Evolutionary conservation across 2,113 vertebrate genomes (phyloP).

Genomic region (Oryzias melastigma): DNA sequence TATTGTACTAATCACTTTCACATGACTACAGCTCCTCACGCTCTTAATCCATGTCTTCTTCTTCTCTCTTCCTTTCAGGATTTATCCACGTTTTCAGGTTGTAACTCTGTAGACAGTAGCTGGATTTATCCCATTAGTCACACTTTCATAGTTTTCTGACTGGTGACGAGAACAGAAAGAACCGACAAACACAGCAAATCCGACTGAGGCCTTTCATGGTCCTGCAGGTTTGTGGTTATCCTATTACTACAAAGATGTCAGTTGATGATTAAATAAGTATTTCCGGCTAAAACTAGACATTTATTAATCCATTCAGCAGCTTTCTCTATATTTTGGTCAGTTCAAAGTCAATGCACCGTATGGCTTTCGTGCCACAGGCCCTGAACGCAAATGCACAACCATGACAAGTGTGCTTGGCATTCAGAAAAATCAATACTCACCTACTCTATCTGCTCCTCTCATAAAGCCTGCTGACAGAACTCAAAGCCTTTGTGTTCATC

Average conservation of each 20-base stretch:
- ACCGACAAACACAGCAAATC: no score
- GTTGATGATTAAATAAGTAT: no score
- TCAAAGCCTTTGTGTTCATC: slow-evolving; percentile 11
- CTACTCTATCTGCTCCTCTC: slow-evolving; percentile 27
- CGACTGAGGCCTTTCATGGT: no score
- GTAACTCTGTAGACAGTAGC: slow-evolving; percentile 40
- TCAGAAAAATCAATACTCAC: slow-evolving; percentile 56
- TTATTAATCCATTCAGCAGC: no score
- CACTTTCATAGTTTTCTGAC: slow-evolving; percentile 43
- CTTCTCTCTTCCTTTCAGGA: slow-evolving; percentile 11
- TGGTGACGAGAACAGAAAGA: slow-evolving; percentile 18
- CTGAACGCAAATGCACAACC: slow-evolving; percentile 23
- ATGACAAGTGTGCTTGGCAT: slow-evolving; percentile 47
- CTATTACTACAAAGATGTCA: no score
- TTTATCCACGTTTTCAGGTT: slow-evolving; percentile 7
- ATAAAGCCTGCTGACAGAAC: slow-evolving; percentile 16
- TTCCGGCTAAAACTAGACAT: no score
- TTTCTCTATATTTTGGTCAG: no score
- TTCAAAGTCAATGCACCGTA: slow-evolving; percentile 23
- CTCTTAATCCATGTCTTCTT: slow-evolving; percentile 16
- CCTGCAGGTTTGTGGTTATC: no score
- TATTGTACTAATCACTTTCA: slow-evolving; percentile 8
- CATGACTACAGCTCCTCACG: not conserved
- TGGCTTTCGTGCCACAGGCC: slow-evolving; percentile 12
- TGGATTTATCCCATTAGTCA: slow-evolving; percentile 62